phyloP scores from a whole-genome alignment of 2,113 vertebrate genomes.

The Pipra filicauda region DNA sequence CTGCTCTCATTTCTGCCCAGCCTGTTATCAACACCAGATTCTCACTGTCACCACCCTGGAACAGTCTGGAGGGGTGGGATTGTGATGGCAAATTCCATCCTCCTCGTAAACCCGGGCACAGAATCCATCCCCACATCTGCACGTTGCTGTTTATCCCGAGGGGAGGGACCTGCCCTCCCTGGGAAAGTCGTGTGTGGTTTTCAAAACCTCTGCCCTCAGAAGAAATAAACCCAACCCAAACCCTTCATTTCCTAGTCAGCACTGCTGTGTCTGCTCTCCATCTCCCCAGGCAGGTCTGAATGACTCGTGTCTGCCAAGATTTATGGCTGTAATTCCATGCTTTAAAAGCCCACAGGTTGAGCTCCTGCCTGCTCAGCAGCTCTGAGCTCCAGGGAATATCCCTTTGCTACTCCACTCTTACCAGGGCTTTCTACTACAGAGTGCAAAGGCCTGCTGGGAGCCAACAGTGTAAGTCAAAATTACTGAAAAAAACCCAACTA shows the following conservation, averaged over 20 bases:
- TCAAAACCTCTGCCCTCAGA: background rate
- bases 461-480: background rate
- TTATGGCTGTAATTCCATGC: background rate
- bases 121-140: background rate
- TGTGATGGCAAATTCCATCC: background rate
- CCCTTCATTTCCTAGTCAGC: background rate
- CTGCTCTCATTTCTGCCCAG: background rate
- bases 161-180: background rate
- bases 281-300: background rate
- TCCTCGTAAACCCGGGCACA: background rate
- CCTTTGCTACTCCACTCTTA: background rate
- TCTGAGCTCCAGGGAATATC: background rate
- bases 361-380: background rate
- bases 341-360: background rate
- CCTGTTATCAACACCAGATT: background rate
- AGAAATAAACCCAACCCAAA: background rate
- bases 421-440: background rate
- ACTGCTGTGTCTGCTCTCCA: background rate
- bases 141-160: accelerated
- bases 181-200: background rate
- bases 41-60: background rate
- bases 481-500: background rate
- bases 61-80: background rate
- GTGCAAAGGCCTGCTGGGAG: background rate
- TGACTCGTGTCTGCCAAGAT: background rate